Evolutionary conservation across 1,140 invertebrate species (phyloP).

Genomic region (Drosophila tani): DNA sequence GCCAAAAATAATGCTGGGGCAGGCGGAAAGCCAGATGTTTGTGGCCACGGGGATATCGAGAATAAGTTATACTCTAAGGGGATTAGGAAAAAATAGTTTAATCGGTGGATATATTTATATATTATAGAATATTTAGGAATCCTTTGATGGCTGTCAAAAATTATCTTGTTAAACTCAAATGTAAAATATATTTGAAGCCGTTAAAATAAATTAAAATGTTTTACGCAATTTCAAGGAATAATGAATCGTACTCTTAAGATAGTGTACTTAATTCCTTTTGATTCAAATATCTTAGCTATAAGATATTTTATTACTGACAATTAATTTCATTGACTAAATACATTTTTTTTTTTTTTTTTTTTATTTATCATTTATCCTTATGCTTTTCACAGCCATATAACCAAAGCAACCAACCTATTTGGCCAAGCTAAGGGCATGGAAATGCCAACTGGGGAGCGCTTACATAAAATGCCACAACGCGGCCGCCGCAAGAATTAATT

Average conservation of each 20-base stretch:
- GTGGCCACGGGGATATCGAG: constrained; percentile 1
- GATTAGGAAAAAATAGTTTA: not conserved
- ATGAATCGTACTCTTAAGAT: too few species aligned
- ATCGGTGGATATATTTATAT: not conserved
- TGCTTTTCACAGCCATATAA: not conserved
- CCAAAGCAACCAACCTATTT: constrained; percentile 12
- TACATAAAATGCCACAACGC: constrained; percentile 60
- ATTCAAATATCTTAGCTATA: too few species aligned
- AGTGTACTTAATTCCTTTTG: too few species aligned
- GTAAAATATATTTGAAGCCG: too few species aligned
- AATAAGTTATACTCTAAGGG: constrained; percentile 16
- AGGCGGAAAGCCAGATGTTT: constrained; percentile 22
- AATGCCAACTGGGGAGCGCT: constrained; percentile 45
- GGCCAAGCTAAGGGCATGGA: constrained; percentile 22
- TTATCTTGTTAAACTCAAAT: too few species aligned
- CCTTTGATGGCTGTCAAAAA: too few species aligned
- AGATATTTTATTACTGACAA: too few species aligned
- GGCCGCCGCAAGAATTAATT: constrained; percentile 66
- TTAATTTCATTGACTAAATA: too few species aligned
- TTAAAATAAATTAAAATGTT: too few species aligned
- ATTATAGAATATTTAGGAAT: too few species aligned
- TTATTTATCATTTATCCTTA: too few species aligned
- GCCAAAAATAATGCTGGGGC: constrained; percentile 54
- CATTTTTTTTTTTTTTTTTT: not conserved
- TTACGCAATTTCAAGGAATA: too few species aligned